Evolutionary conservation across 2,797 vertebrate genomes (phyloP), one percentile per base, ranked within the genome.

Genomic region (Sebastolobus alascanus): DNA sequence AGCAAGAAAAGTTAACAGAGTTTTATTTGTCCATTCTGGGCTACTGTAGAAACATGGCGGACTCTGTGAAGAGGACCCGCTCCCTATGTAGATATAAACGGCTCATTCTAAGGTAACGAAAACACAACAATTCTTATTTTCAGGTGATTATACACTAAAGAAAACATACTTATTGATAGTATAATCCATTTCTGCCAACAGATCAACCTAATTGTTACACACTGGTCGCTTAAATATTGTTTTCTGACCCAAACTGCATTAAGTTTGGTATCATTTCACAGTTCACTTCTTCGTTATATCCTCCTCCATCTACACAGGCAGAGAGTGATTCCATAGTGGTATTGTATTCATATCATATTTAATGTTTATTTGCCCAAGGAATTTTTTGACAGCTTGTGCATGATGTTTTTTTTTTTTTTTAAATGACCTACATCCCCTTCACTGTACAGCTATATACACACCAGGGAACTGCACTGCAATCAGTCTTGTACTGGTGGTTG

Each of bases 341-440:
- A 73, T 66, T 79, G 74, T 66, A 54, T 87, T 71, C 68, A 68
- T 83, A 68, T 84, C 43, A 85, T 76, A 68, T 80, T 66, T 81
- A 80, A 80, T 87, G 72, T 82, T 83, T 86, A 81, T 83, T 90
- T 90, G 67, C 82, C 76, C 10, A 16, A 82, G 80, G 71, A 84
- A 80, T 87, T 85, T 87, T n/a, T 88, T 90, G 86, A 85, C 87
- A 86, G 77, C 58, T 65, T 73, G 69, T 83, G 73, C 71, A 60
- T 56, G 18, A 78, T 79, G 63, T 68, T 52, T 25, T 89, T 71
- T 77, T 71, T 77, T 66, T 73, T 78, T 77, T 79, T 38, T 33
- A 73, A 68, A 18, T 90, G 85, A 90, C 90, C 90, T 86, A 92
- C 82, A 91, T 93, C 72, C 54, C 8, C 13, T 76, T 85, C 66